Evolutionary conservation across 2,113 vertebrate species (phyloP), one percentile per base, ranked within the genome.

Genomic region (Oostethus manadensis): DNA sequence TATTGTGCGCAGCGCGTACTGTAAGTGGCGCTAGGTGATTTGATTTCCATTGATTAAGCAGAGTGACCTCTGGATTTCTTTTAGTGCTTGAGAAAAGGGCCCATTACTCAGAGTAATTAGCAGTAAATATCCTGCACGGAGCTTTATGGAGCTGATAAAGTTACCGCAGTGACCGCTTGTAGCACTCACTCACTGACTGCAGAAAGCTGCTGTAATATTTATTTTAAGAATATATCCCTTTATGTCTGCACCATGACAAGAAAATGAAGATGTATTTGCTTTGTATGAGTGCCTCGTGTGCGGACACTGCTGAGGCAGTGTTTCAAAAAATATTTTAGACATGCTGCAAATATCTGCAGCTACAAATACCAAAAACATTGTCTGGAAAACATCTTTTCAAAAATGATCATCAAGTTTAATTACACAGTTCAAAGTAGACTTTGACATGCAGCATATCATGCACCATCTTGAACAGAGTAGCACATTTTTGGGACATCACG

Each of bases 91-190:
- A 64, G 45, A 48, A 48, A 64, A 60, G n/a, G 16, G 8, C 11
- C 33, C 29, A 54, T 69, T 20, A 60, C 29, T 63, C 22, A 20
- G 48, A 50, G 13, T 60, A 51, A 71, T 60, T 50, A 18, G 20
- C 20, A 10, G 15, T 44, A 29, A 46, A 58, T 26, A 61, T 21
- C 35, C 47, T 4, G 40, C 11, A 15, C 29, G 21, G 18, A 23
- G 51, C 33, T n/a, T 11, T 45, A 58, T 46, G 51, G 16, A 1
- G 49, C 43, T 46, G 44, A 55, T 48, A 53, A 55, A 48, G 60
- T 22, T 3, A 45, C 56, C 2, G 43, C 42, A 29, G 21, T 29
- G 56, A 45, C 21, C 22, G 29, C 16, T 17, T 29, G 42, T 46
- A 22, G 10, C 14, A 14, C 56, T 45, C 40, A 45, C 42, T n/a